phyloP scores from a whole-genome alignment of 2,888 invertebrate species.

The Caenorhabditis panamensis region DNA sequence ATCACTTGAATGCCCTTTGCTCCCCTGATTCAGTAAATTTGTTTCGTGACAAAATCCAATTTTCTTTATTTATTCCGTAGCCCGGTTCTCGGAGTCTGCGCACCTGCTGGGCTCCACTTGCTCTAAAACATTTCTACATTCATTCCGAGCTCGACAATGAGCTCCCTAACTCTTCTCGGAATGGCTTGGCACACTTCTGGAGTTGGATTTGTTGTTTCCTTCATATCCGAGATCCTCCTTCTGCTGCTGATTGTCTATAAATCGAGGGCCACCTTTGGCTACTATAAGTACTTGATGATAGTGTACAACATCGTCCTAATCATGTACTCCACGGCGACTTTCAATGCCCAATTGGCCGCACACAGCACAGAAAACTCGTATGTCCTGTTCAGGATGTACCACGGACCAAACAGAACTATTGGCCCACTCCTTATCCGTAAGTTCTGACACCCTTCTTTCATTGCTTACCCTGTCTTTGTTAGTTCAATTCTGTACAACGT shows the following conservation, averaged over 20 bases:
- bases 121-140: background rate
- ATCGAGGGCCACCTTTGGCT: slow-evolving; percentile 20
- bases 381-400: slow-evolving; percentile 48
- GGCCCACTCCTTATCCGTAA: slow-evolving; percentile 47
- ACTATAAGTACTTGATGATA: slow-evolving; percentile 31
- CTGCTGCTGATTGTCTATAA: slow-evolving; percentile 22
- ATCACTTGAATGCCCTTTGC: background rate
- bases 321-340: slow-evolving; percentile 26
- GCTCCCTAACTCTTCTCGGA: slow-evolving; percentile 22
- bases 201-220: slow-evolving; percentile 25
- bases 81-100: background rate
- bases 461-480: no score
- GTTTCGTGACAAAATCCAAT: background rate
- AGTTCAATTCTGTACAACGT: slow-evolving; percentile 58
- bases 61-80: background rate
- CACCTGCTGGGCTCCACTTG: background rate
- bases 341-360: slow-evolving; percentile 36
- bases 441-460: background rate
- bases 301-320: slow-evolving; percentile 41
- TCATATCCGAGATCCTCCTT: slow-evolving; percentile 28
- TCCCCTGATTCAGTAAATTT: background rate
- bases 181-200: slow-evolving; percentile 40
- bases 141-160: slow-evolving; percentile 4
- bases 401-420: slow-evolving; percentile 40
- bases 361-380: slow-evolving; percentile 48